Base-by-base conservation (phyloP, 2,113 vertebrate genomes). In the Pavo muticus region DNA sequence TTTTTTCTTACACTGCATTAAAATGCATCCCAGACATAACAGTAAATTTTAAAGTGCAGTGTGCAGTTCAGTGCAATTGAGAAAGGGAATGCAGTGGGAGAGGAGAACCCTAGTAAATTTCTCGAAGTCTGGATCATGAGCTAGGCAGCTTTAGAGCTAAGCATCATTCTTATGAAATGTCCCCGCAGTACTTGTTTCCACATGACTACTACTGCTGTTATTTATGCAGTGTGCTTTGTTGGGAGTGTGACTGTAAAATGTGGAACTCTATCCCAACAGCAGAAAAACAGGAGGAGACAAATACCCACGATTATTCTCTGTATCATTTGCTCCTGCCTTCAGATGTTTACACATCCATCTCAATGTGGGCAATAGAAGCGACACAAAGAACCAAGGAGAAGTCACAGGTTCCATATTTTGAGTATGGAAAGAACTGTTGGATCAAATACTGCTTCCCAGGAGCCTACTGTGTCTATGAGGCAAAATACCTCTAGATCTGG, bases 371-470 rank as follows among this genome's bases (percentile, higher is more conserved):
- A 70, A 61, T 25, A 61, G 39, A 79, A 85, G 15, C 25, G 23
- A n/a, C 47, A 35, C 7, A 35, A 32, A 32, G 7, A 71, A 1
- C 29, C 21, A 67, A 39, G 6, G 21, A 9, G 25, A 56, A 74
- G 29, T n/a, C 16, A 23, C 2, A 5, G 13, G 10, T 35, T 59
- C 56, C 17, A 42, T 59, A 10, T 64, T 48, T 72, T 47, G n/a
- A 20, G 3, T 6, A 7, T 63, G 19, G 29, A 48, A 87, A 81
- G 20, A 81, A 37, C 6, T 0, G 0, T 57, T 37, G 24, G n/a
- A 67, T 44, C 37, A 61, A 88, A 76, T 30, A 54, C 9, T 63
- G 18, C 9, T 86, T 88, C 76, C 60, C 29, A 45, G 11, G 9
- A 32, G 16, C 12, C 9, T 70, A 15, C 8, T 14, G 21, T 47